phyloP scores from a whole-genome alignment of 2,113 vertebrate species.

The Sus scrofa region T2T-Sscrofa CM000825.6:50828001-50828500 shows the following conservation, averaged over 20 bases:
- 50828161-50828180: not conserved
- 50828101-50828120: not conserved
- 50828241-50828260: accelerated
- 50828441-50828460: not conserved
- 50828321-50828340: not conserved
- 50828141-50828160: not conserved
- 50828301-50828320: not conserved
- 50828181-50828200: not conserved
- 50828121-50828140: not conserved
- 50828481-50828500: no score
- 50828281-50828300: not conserved
- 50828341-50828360: not conserved
- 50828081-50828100: not conserved
- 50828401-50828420: no score
- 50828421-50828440: not conserved
- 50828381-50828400: no score
- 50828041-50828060: not conserved
- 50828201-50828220: not conserved
- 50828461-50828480: not conserved
- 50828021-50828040: not conserved
- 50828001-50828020: not conserved
- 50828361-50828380: not conserved
- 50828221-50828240: accelerated
- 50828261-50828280: not conserved
- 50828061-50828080: no score